Conservation (phyloP, 1,140 invertebrate genomes). For the Pseudomyrmex flavicornis region DNA sequence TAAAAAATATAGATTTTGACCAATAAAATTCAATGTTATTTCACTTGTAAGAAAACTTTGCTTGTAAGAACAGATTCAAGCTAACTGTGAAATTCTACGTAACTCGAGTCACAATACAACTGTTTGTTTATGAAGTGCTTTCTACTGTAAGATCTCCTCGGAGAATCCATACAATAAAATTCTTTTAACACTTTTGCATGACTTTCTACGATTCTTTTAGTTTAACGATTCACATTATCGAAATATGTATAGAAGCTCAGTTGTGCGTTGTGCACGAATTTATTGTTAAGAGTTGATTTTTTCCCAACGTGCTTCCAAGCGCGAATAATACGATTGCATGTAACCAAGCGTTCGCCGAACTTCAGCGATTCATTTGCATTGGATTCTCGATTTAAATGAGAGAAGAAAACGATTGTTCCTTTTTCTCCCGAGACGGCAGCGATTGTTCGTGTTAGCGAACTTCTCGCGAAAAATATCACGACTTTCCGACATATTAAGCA, state of each 20-base stretch:
- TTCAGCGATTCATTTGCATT: constrained; percentile 43
- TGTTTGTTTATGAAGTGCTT: constrained; percentile 33
- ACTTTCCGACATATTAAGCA: constrained; percentile 34
- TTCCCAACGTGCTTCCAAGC: background rate
- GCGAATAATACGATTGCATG: constrained; percentile 36
- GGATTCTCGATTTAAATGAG: constrained; percentile 33
- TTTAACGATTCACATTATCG: background rate
- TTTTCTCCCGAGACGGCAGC: constrained; percentile 15
- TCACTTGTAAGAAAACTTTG: too few relatives aligned
- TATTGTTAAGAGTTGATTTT: background rate
- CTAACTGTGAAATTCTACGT: background rate
- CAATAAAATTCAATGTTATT: too few relatives aligned
- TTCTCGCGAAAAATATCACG: constrained; percentile 23
- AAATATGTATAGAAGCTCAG: background rate
- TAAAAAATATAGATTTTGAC: too few relatives aligned
- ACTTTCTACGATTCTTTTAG: background rate
- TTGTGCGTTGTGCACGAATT: background rate
- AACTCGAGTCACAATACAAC: background rate
- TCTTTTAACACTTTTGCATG: background rate
- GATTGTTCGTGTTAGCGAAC: constrained; percentile 16
- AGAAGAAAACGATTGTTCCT: constrained; percentile 25
- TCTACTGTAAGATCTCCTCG: background rate
- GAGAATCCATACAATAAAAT: constrained; percentile 18
- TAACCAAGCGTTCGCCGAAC: background rate
- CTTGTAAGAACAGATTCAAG: too few relatives aligned